These are phyloP conservation scores for Pyxicephalus adspersus DNA, from an alignment of 2,113 vertebrate genomes.

Conservation along the genomic window DNA sequence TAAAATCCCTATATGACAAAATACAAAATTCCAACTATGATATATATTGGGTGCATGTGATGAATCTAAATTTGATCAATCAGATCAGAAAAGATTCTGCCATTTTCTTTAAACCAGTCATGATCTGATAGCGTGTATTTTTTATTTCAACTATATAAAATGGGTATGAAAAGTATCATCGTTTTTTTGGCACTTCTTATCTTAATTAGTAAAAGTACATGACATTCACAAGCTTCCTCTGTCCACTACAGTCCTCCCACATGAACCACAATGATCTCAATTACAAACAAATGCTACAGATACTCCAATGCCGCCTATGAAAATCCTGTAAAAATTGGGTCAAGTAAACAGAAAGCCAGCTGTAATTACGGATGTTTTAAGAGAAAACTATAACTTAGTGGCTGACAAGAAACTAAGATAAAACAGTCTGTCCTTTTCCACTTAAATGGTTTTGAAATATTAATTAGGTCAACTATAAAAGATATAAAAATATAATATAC, in stretches of 20 bases:
- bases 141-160: no score
- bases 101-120: no score
- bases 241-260: neutral
- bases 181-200: neutral
- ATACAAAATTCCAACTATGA: no score
- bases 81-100: no score
- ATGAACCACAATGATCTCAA: slow-evolving; percentile 21
- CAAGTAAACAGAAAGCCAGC: slow-evolving; percentile 29
- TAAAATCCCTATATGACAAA: no score
- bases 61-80: no score
- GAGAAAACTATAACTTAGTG: slow-evolving; percentile 7
- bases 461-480: slow-evolving; percentile 31
- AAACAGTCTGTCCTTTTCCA: slow-evolving; percentile 30
- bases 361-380: slow-evolving; percentile 34
- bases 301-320: neutral
- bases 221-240: neutral
- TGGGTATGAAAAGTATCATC: neutral
- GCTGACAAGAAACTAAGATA: slow-evolving; percentile 35
- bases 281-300: neutral
- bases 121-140: no score
- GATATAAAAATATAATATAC: slow-evolving; percentile 6
- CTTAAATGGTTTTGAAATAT: slow-evolving; percentile 14
- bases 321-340: slow-evolving; percentile 18
- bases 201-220: neutral
- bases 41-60: no score